These are phyloP conservation scores for Nansenia antarctica DNA, from an alignment of 2,113 vertebrate genomes.

Conservation along the genomic window DNA sequence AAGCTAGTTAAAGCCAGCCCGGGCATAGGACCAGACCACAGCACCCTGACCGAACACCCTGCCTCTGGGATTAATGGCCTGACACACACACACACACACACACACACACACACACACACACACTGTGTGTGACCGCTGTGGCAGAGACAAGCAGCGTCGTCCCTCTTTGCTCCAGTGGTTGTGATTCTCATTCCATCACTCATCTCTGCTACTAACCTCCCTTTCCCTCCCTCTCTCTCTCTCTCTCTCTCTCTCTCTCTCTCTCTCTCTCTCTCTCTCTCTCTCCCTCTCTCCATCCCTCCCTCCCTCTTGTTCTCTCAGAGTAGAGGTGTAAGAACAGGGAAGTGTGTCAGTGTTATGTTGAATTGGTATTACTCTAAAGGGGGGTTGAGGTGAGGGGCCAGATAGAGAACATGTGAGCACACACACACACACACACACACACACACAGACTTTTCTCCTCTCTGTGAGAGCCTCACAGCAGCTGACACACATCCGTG, in stretches of 20 bases:
- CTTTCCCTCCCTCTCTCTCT: background rate
- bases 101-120: conserved; percentile 12
- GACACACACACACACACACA: conserved; percentile 1
- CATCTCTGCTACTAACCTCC: background rate
- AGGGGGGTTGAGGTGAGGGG: background rate
- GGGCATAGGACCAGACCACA: conserved; percentile 31
- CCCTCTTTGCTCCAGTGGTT: conserved; percentile 13
- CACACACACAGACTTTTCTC: conserved; percentile 35
- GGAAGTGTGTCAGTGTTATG: background rate
- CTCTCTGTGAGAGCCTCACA: conserved; percentile 62
- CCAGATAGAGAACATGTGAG: conserved; percentile 13
- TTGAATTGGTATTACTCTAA: background rate
- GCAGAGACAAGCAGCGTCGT: conserved; percentile 9
- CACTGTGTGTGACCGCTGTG: background rate
- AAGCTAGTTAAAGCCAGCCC: conserved; percentile 35
- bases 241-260: background rate
- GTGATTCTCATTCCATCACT: conserved; percentile 32
- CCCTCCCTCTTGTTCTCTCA: too few relatives aligned
- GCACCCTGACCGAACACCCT: conserved; percentile 25
- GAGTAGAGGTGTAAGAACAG: background rate
- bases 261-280: background rate
- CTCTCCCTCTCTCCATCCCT: too few relatives aligned
- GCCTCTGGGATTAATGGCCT: conserved; percentile 34
- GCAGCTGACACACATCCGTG: conserved; percentile 60
- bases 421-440: conserved; percentile 16